These are phyloP conservation scores for Andrena hattorfiana DNA, from an alignment of 2,888 invertebrate species.

Conservation along the genomic window DNA sequence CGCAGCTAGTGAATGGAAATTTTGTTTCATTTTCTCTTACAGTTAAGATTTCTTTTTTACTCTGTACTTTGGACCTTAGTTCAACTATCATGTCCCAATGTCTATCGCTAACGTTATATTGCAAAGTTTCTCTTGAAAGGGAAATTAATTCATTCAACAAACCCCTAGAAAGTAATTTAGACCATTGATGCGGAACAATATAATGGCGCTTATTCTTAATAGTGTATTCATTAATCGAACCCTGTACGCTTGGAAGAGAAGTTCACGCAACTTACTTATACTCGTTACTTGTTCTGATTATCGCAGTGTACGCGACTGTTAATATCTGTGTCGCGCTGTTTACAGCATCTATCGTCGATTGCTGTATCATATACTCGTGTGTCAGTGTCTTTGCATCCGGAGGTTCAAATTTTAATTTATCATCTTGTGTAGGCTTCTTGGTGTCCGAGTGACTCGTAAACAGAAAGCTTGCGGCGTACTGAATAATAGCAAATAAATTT, in stretches of 20 bases:
- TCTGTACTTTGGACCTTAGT: slow-evolving; percentile 75
- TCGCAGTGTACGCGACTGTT: slow-evolving; percentile 79
- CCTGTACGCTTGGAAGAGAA: not conserved
- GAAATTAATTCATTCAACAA: slow-evolving; percentile 76
- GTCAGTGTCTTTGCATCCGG: slow-evolving; percentile 74
- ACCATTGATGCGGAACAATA: not conserved
- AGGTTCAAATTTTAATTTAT: slow-evolving; percentile 75
- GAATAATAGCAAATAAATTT: not conserved
- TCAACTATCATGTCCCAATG: slow-evolving; percentile 80
- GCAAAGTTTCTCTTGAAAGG: slow-evolving; percentile 76
- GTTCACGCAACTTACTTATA: slow-evolving; percentile 75
- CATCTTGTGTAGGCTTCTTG: slow-evolving; percentile 64
- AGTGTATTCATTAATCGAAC: not conserved
- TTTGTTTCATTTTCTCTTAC: slow-evolving; percentile 67
- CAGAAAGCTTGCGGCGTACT: slow-evolving; percentile 73
- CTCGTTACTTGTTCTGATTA: slow-evolving; percentile 78
- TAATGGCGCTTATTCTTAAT: not conserved
- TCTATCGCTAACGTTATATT: slow-evolving; percentile 73
- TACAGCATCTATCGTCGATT: slow-evolving; percentile 78
- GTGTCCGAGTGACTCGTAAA: slow-evolving; percentile 67
- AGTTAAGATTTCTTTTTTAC: slow-evolving; percentile 76
- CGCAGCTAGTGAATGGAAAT: not conserved
- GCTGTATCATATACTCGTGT: slow-evolving; percentile 80
- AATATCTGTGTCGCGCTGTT: slow-evolving; percentile 80
- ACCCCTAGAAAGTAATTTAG: slow-evolving; percentile 65